These are phyloP conservation scores for Epizoanthus scotinus DNA, from an alignment of 92 coral and sea anemone genomes.

Conservation along the genomic window DNA sequence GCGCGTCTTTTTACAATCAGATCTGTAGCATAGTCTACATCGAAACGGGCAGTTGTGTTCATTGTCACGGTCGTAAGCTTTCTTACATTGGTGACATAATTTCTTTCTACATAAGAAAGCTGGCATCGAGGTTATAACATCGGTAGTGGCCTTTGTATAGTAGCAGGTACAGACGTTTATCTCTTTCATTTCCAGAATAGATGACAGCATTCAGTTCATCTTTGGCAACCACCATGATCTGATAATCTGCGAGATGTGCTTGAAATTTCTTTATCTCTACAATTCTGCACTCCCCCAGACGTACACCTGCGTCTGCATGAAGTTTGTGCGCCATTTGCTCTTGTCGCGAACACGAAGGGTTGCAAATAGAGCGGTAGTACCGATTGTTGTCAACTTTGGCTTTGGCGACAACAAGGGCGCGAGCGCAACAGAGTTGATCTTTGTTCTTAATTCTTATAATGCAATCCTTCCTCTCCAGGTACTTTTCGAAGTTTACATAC, in stretches of 20 bases:
- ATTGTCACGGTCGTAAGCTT: no score
- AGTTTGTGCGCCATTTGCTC: constrained; percentile 1
- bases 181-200: no score
- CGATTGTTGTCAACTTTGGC: constrained; percentile 38
- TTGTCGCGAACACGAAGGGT: background rate
- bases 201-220: no score
- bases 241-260: constrained; percentile 4
- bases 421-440: constrained; percentile 35
- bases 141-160: no score
- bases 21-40: no score
- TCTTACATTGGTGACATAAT: no score
- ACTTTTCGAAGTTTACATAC: constrained; percentile 11
- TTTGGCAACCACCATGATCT: constrained; percentile 24
- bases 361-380: background rate
- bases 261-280: constrained; percentile 40
- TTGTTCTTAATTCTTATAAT: background rate
- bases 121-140: no score
- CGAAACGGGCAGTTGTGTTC: no score
- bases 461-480: background rate
- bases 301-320: constrained; percentile 25
- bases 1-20: no score
- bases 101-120: no score
- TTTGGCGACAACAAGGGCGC: constrained; percentile 35
- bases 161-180: no score
- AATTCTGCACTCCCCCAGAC: constrained; percentile 14